phyloP scores from a whole-genome alignment of 2,113 vertebrate species.

The Otus sunia region DNA sequence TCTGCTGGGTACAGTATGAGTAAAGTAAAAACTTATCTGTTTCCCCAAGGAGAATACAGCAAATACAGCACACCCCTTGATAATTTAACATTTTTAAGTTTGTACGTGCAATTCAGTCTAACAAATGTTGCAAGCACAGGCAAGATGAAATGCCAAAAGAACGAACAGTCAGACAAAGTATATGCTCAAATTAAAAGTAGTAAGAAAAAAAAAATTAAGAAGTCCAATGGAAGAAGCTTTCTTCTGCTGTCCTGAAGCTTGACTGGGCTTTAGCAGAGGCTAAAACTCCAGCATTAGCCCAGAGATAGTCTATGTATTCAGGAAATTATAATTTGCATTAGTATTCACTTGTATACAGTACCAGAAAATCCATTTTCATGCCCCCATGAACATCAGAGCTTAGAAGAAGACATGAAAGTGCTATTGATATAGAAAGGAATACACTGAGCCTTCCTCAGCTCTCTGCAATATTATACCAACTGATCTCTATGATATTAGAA shows the following conservation, averaged over 20 bases:
- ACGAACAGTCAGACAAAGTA: not conserved
- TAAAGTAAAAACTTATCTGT: not conserved
- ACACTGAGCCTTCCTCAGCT: not conserved
- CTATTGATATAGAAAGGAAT: not conserved
- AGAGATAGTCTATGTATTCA: not conserved
- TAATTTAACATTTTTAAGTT: not conserved
- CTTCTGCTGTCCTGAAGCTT: not conserved
- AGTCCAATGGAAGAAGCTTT: not conserved
- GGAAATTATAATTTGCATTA: not conserved
- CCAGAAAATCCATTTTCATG: too few relatives aligned
- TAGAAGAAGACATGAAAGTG: not conserved
- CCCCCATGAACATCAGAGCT: too few relatives aligned
- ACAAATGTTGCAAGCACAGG: not conserved
- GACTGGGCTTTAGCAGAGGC: not conserved
- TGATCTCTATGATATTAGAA: not conserved
- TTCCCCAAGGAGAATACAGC: not conserved
- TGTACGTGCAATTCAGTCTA: not conserved
- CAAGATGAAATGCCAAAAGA: not conserved
- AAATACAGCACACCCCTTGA: not conserved
- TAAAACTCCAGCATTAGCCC: not conserved
- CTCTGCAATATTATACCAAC: not conserved
- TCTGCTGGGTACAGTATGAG: not conserved
- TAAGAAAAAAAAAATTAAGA: not conserved
- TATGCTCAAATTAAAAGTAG: not conserved
- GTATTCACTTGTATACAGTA: not conserved